Percentiles rank a stretch among this genome's conserved stretches.
phyloP scores from a whole-genome alignment of 2,113 vertebrate genomes.

The Sylvilagus bachmani region DNA sequence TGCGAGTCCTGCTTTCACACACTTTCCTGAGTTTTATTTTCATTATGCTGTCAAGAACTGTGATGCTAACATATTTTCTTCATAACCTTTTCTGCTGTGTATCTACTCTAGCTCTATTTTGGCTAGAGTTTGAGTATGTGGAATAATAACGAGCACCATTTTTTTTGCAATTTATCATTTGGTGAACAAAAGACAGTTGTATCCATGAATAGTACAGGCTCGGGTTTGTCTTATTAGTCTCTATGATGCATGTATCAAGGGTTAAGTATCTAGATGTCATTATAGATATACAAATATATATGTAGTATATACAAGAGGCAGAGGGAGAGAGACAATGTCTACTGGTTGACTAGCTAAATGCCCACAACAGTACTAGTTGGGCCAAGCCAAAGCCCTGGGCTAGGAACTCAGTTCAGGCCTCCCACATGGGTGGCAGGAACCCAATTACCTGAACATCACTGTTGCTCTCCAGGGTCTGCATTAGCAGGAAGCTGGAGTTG shows the following conservation, averaged over 20 bases:
- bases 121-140: background rate
- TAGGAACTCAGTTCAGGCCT: no score
- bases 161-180: constrained; percentile 29
- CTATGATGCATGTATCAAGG: constrained; percentile 4
- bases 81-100: background rate
- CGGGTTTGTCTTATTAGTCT: background rate
- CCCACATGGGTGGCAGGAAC: no score
- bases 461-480: no score
- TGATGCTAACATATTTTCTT: constrained; percentile 13
- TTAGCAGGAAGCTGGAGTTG: no score
- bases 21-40: background rate
- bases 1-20: background rate
- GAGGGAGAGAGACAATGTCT: no score
- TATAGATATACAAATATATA: no score
- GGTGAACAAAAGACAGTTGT: background rate
- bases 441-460: no score
- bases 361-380: no score
- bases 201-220: background rate
- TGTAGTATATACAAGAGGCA: no score
- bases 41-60: background rate
- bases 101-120: background rate
- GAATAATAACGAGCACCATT: background rate
- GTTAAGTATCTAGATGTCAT: background rate
- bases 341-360: no score
- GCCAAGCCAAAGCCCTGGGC: no score